These are phyloP conservation scores for Maconellicoccus hirsutus DNA, from an alignment of 1,140 invertebrate species.

Conservation along the genomic window DNA sequence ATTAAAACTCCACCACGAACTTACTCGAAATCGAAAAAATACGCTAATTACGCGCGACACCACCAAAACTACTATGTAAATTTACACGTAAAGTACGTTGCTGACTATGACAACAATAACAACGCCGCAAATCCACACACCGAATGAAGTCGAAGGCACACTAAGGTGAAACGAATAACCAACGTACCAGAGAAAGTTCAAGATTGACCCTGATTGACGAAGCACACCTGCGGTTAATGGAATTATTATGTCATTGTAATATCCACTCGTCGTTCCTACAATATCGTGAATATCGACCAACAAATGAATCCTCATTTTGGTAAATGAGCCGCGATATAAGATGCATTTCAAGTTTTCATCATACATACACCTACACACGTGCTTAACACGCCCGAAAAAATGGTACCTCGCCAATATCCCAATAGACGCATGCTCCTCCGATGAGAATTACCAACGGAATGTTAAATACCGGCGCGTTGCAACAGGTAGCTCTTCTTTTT, in stretches of 20 bases:
- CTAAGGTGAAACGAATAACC: not conserved
- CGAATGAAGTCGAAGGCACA: not conserved
- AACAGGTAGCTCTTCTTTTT: no score
- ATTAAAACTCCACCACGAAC: no score
- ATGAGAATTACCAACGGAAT: not conserved
- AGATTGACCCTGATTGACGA: not conserved
- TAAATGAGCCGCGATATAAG: no score
- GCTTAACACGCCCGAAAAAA: slow-evolving; percentile 2
- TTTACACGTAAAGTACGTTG: not conserved
- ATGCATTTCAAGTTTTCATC: no score
- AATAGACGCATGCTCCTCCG: not conserved
- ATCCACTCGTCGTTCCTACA: no score
- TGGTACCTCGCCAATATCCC: not conserved
- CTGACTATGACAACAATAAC: not conserved
- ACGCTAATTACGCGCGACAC: no score
- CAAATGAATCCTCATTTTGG: no score
- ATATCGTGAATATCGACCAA: no score
- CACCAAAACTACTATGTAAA: no score
- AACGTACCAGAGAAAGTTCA: not conserved
- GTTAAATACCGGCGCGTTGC: not conserved
- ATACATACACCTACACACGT: not conserved
- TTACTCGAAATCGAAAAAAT: no score
- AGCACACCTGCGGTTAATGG: not conserved
- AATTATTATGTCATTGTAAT: not conserved
- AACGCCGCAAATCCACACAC: not conserved